Evolutionary conservation across 2,113 vertebrate species (phyloP), one percentile per base, ranked within the genome.

Genomic region (Arvicanthis niloticus): DNA sequence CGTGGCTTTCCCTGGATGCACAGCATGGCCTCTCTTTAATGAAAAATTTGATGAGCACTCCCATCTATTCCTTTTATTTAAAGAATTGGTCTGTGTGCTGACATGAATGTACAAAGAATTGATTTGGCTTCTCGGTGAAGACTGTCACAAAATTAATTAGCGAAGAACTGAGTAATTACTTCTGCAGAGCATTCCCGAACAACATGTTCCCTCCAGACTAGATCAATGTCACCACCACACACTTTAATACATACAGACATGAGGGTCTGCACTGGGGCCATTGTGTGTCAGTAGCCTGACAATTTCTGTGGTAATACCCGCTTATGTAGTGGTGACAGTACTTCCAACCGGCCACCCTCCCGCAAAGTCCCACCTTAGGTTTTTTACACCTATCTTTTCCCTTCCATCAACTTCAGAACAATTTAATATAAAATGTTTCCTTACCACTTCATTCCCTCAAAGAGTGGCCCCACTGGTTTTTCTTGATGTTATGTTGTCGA

Each of bases 71-170:
- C 88, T 51, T 76, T 90, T 19, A 70, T 53, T 92, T 42, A 67
- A 92, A 84, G 78, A 93, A 91, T 45, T 17, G 82, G 65, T 4
- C 1, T 73, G 77, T 75, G 81, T 17, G 8, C 88, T 51, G 95
- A 91, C 53, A n/a, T 40, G 26, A 84, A 73, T 11, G 84, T 7
- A 65, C 60, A 37, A 78, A 80, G 70, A 75, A 88, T 88, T 86
- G 70, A 93, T 87, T 75, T 77, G 34, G 90, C 48, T 77, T 84
- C 56, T 84, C 31, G 3, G 73, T 7, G 73, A 80, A 62, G 65
- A 87, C 22, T 42, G 7, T 48, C 24, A 73, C 56, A 70, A 84
- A 94, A 87, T 77, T 42, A 95, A 91, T 86, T 58, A 70, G 72
- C 40, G 6, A 62, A 90, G 37, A 26, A 68, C 80, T 24, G 24